Percentiles rank a stretch among this genome's conserved stretches.
phyloP scores from a whole-genome alignment of 2,888 invertebrate species.

The Dromius quadrimaculatus region DNA sequence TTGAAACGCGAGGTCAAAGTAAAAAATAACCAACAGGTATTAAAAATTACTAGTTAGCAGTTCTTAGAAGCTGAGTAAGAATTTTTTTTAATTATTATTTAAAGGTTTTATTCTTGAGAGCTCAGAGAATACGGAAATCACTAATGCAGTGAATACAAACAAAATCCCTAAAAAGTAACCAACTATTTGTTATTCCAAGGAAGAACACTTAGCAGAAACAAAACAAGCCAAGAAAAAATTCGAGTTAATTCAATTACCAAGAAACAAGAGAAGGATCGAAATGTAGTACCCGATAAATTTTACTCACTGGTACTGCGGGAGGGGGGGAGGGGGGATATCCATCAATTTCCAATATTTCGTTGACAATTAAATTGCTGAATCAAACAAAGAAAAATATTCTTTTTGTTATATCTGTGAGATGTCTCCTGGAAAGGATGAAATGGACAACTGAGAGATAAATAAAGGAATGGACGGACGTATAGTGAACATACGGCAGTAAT shows the following conservation, averaged over 20 bases:
- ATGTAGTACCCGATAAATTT: slow-evolving; percentile 15
- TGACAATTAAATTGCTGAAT: no score
- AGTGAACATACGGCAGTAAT: slow-evolving; percentile 18
- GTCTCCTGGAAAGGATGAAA: no score
- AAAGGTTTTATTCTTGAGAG: slow-evolving; percentile 10
- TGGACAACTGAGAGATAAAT: slow-evolving; percentile 21
- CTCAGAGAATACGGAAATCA: slow-evolving; percentile 26
- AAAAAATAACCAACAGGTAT: no score
- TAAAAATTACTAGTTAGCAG: no score
- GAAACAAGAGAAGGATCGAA: slow-evolving; percentile 41
- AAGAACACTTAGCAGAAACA: slow-evolving; percentile 42
- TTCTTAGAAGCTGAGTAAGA: no score
- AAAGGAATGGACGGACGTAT: slow-evolving; percentile 22
- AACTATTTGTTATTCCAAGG: slow-evolving; percentile 40
- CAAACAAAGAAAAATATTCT: no score
- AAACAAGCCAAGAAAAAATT: slow-evolving; percentile 43
- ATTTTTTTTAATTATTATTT: no score
- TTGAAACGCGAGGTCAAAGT: no score
- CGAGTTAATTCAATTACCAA: slow-evolving; percentile 47
- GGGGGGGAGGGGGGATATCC: not conserved
- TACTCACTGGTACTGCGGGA: no score
- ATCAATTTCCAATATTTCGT: no score
- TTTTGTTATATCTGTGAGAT: no score
- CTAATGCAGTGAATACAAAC: slow-evolving; percentile 13
- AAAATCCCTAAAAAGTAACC: slow-evolving; percentile 13